phyloP scores from a whole-genome alignment of 2,888 invertebrate genomes.

The Epistrophe eligans region DNA sequence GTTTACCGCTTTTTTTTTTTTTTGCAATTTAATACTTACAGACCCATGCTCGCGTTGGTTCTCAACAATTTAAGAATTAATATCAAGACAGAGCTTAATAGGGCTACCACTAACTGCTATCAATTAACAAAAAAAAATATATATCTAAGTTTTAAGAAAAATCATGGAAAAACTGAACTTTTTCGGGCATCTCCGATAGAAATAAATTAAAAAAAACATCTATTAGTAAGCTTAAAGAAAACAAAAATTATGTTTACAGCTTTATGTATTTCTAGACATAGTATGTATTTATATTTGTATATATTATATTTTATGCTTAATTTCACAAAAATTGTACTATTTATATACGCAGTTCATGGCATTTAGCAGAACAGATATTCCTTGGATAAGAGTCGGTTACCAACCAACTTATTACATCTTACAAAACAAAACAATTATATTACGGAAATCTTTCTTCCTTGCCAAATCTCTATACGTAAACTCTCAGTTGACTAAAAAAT shows the following conservation, averaged over 20 bases:
- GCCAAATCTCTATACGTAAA: slow-evolving; percentile 49
- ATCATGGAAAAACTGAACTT: no score
- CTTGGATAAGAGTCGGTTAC: not conserved
- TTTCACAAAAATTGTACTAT: slow-evolving; percentile 76
- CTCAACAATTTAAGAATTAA: no score
- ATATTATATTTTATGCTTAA: slow-evolving; percentile 62
- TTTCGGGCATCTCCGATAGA: no score
- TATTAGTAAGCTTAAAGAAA: not conserved
- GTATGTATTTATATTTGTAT: slow-evolving; percentile 46
- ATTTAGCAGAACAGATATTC: slow-evolving; percentile 46
- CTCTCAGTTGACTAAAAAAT: slow-evolving; percentile 32
- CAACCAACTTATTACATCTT: not conserved
- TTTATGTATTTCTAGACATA: slow-evolving; percentile 42
- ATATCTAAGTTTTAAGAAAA: no score
- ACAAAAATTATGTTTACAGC: slow-evolving; percentile 2
- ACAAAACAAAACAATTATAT: slow-evolving; percentile 7
- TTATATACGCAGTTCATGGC: slow-evolving; percentile 66
- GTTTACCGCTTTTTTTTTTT: no score
- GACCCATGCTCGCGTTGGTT: no score
- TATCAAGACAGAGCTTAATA: no score
- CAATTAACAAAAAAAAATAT: no score
- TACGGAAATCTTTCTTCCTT: not conserved
- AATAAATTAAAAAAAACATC: no score
- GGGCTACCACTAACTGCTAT: no score
- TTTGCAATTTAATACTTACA: no score